A percentile compares a stretch with the other conserved stretches of the same genome.
These are phyloP conservation scores for Eurytoma adleriae DNA, from an alignment of 2,888 invertebrate species.

Conservation along the genomic window DNA sequence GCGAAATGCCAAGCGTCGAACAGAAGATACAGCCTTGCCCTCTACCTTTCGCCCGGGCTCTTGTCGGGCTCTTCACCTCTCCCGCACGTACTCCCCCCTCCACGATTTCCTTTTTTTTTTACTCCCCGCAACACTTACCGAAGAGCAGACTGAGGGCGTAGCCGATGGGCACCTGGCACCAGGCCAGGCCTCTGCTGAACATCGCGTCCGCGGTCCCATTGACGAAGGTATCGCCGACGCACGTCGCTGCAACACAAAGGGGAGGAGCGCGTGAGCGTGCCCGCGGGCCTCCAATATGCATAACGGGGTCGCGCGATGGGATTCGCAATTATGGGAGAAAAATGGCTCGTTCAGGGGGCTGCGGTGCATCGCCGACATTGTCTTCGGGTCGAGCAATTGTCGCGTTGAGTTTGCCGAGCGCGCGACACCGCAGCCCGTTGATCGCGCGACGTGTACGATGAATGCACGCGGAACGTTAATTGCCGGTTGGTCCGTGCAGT, in stretches of 20 bases:
- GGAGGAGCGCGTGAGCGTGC: background rate
- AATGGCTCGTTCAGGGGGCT: too few species aligned
- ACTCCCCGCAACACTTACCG: slow-evolving; percentile 75
- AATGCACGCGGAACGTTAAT: too few species aligned
- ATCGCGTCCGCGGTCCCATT: slow-evolving; percentile 85
- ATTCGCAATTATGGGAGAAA: background rate
- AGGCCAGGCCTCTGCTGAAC: slow-evolving; percentile 80
- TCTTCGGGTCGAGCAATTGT: too few species aligned
- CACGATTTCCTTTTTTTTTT: background rate
- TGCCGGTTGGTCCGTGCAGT: too few species aligned
- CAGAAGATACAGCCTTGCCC: too few species aligned
- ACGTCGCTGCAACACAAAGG: slow-evolving; percentile 73
- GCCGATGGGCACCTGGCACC: slow-evolving; percentile 85
- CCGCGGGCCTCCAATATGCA: background rate
- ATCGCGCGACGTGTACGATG: too few species aligned
- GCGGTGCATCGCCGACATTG: too few species aligned
- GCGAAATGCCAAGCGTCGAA: too few species aligned
- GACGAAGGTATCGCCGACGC: slow-evolving; percentile 83
- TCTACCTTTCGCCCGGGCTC: too few species aligned
- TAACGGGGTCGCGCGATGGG: too few species aligned
- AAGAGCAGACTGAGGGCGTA: slow-evolving; percentile 83
- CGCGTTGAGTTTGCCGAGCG: too few species aligned
- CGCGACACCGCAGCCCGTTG: too few species aligned
- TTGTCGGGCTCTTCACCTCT: background rate
- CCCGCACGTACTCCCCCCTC: background rate